Evolutionary conservation across 2,797 vertebrate genomes (phyloP).

Genomic region (Falco concolor): DNA sequence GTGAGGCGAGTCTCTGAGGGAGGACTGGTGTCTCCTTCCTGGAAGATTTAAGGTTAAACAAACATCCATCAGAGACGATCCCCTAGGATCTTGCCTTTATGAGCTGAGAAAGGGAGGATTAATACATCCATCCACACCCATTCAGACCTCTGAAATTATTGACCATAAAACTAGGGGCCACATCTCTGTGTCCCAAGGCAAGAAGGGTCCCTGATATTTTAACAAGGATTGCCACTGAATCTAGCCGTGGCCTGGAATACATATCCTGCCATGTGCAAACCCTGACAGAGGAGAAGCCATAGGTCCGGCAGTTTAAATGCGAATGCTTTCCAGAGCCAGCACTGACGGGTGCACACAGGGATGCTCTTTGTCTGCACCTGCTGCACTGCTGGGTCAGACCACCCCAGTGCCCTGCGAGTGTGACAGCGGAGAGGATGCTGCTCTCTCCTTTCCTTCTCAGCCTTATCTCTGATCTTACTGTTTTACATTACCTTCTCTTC

Average conservation of each 20-base stretch:
- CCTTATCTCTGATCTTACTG: background rate
- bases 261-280: fast-evolving
- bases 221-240: background rate
- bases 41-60: background rate
- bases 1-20: background rate
- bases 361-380: background rate
- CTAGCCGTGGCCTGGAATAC: background rate
- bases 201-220: background rate
- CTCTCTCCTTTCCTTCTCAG: background rate
- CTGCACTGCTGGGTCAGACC: background rate
- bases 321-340: background rate
- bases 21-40: background rate
- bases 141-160: background rate
- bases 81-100: fast-evolving
- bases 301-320: background rate
- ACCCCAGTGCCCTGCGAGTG: background rate
- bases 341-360: fast-evolving
- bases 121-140: background rate
- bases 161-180: background rate
- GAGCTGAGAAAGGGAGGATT: background rate
- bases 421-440: background rate
- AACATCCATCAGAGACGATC: background rate
- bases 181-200: background rate
- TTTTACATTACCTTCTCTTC: background rate
- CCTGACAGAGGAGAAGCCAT: background rate